phyloP scores from a whole-genome alignment of 2,888 invertebrate species.

The Synanthedon vespiformis region DNA sequence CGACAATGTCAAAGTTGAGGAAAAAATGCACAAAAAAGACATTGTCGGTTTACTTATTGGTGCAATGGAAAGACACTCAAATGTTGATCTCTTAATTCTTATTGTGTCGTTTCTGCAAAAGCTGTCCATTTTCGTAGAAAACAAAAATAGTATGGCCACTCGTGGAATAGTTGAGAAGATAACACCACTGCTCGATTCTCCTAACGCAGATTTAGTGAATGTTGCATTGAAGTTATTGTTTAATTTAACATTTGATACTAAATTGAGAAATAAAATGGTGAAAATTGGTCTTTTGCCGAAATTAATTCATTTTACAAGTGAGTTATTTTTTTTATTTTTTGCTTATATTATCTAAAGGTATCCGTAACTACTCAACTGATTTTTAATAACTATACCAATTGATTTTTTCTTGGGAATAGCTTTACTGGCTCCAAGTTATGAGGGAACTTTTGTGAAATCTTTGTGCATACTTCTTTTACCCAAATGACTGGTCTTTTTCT shows the following conservation, averaged over 20 bases:
- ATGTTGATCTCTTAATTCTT: constrained; percentile 88
- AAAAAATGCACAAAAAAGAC: constrained; percentile 96
- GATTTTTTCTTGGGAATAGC: constrained; percentile 1
- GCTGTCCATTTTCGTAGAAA: constrained; percentile 92
- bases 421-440: too few relatives aligned
- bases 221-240: constrained; percentile 89
- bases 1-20: constrained; percentile 94
- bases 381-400: background rate
- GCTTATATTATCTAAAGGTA: background rate
- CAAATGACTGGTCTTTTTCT: too few relatives aligned
- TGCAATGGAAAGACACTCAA: constrained; percentile 86
- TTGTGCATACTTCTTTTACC: too few relatives aligned
- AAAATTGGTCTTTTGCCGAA: constrained; percentile 89
- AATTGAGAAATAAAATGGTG: constrained; percentile 89
- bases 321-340: constrained; percentile 25
- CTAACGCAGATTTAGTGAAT: constrained; percentile 79
- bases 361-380: background rate
- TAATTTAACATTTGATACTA: constrained; percentile 95
- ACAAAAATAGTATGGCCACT: constrained; percentile 91
- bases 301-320: constrained; percentile 88
- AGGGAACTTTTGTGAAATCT: too few relatives aligned
- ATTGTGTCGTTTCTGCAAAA: constrained; percentile 96
- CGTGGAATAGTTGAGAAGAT: constrained; percentile 86
- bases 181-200: constrained; percentile 79
- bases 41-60: constrained; percentile 89